A percentile compares a stretch with the other conserved stretches of the same genome.
Evolutionary conservation across 2,113 vertebrate species (phyloP).

Genomic region (Myotis yumanensis): DNA sequence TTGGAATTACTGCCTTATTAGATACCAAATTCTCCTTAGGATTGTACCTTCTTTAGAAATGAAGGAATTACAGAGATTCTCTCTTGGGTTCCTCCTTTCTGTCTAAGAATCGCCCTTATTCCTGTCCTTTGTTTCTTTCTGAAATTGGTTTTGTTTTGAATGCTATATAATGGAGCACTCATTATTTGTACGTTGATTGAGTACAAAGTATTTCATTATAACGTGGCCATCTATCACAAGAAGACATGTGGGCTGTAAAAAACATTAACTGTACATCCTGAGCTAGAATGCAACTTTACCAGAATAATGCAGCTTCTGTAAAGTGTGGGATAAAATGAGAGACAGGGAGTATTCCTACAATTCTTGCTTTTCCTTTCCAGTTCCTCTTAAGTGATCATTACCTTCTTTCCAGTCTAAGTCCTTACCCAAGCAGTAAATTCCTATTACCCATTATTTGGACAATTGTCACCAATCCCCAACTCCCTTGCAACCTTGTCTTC

Average conservation of each 20-base stretch:
- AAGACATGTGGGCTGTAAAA: slow-evolving; percentile 86
- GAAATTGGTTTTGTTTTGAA: slow-evolving; percentile 80
- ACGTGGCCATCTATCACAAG: slow-evolving; percentile 87
- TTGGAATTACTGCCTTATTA: slow-evolving; percentile 56
- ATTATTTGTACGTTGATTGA: slow-evolving; percentile 89
- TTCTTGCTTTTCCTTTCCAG: neutral
- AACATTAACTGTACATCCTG: slow-evolving; percentile 87
- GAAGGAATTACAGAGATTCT: slow-evolving; percentile 61
- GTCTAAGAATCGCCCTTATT: slow-evolving; percentile 64
- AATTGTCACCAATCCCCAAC: neutral
- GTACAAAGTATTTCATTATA: slow-evolving; percentile 87
- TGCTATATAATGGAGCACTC: slow-evolving; percentile 87
- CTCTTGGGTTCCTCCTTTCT: neutral
- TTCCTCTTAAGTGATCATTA: neutral
- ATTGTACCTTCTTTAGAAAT: neutral
- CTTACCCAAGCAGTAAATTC: neutral
- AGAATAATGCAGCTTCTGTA: slow-evolving; percentile 91
- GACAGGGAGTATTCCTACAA: neutral
- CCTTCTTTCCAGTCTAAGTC: neutral
- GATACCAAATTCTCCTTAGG: neutral
- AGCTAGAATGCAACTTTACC: slow-evolving; percentile 82
- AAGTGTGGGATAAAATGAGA: slow-evolving; percentile 86
- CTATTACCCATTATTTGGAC: neutral
- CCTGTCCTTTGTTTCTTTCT: slow-evolving; percentile 60
- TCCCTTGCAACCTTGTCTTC: neutral